Evolutionary conservation across 2,113 vertebrate genomes (phyloP).

Genomic region (Ictidomys tridecemlineatus): DNA sequence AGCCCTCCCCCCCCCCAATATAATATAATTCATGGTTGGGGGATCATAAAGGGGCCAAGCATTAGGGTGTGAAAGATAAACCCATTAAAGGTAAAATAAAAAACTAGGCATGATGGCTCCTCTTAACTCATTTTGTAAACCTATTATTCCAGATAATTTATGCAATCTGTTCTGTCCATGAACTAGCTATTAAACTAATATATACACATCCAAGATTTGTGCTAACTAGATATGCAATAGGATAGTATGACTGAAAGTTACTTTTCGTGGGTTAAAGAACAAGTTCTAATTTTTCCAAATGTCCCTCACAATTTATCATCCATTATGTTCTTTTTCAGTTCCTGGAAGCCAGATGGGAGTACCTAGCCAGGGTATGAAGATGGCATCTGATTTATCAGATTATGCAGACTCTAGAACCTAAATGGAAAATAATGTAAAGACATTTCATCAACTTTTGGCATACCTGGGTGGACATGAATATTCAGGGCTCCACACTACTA

Average conservation of each 20-base stretch:
- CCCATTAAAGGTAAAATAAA: not conserved
- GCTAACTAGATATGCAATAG: not conserved
- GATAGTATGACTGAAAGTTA: not conserved
- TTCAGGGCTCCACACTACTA: constrained; percentile 80
- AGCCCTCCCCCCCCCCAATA: accelerated
- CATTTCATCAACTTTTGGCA: constrained; percentile 11
- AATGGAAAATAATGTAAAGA: constrained; percentile 21
- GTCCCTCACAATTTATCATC: not conserved
- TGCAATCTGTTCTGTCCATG: not conserved
- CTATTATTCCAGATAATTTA: not conserved
- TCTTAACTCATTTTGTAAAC: not conserved
- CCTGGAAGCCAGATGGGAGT: not conserved
- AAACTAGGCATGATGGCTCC: not conserved
- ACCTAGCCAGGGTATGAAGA: not conserved
- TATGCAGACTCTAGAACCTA: not conserved
- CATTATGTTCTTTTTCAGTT: not conserved
- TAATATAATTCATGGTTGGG: not conserved
- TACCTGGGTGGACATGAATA: constrained; percentile 50
- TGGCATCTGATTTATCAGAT: not conserved
- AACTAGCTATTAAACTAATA: not conserved
- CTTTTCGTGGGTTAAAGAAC: not conserved
- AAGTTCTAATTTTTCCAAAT: not conserved
- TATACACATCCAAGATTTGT: not conserved
- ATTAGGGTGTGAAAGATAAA: not conserved
- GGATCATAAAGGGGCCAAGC: not conserved